Evolutionary conservation across 2,113 vertebrate species (phyloP).

Genomic region (Copsychus sechellarum): DNA sequence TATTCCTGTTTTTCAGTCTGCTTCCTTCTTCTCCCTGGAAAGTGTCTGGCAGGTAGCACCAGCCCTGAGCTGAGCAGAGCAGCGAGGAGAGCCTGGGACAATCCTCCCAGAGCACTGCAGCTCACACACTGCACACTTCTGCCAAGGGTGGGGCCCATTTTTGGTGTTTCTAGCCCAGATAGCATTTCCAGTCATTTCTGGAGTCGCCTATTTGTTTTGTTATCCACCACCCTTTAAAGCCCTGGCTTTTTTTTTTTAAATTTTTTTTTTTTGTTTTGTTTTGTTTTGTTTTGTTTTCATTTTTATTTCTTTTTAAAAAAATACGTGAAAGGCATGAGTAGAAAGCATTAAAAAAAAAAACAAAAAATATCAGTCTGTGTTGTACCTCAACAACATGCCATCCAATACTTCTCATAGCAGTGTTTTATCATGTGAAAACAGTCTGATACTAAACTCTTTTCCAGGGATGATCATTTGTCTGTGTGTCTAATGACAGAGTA

Average conservation of each 20-base stretch:
- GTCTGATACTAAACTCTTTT: background rate
- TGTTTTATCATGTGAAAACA: background rate
- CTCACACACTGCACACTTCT: background rate
- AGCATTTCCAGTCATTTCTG: constrained; percentile 32
- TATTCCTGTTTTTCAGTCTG: background rate
- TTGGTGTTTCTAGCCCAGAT: constrained; percentile 29
- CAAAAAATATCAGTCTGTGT: background rate
- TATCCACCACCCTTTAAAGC: background rate
- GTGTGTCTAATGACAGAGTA: constrained; percentile 8
- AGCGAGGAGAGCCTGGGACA: background rate
- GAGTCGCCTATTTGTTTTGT: constrained; percentile 21
- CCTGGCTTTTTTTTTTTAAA: background rate
- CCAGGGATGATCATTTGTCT: constrained; percentile 24
- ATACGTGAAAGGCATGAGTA: constrained; percentile 1
- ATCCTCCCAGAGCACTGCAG: background rate
- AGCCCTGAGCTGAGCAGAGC: background rate
- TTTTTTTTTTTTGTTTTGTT: background rate
- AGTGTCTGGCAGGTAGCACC: background rate
- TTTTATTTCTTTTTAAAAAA: background rate
- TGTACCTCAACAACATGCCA: constrained; percentile 10
- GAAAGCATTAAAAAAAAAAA: background rate
- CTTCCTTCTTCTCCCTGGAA: background rate
- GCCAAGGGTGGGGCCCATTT: constrained; percentile 44
- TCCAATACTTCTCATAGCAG: background rate
- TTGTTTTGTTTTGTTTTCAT: too few species aligned